Evolutionary conservation across 2,888 invertebrate species (phyloP), one percentile per base, ranked within the genome.

Genomic region (Drosophila recens): DNA sequence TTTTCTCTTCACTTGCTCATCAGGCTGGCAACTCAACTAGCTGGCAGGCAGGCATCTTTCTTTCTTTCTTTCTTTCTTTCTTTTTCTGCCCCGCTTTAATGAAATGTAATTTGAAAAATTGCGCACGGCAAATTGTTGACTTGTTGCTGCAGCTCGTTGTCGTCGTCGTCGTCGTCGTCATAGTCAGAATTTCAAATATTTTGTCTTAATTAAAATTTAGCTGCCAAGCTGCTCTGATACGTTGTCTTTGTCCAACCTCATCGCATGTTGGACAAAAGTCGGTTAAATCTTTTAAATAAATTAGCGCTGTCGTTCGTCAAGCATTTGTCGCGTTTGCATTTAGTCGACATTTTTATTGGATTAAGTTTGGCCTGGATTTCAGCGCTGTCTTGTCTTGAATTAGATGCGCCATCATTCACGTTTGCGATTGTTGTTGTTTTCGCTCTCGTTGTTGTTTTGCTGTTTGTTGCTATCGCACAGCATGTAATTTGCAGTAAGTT

Each of bases 101-200:
- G 80, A 87, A 85, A 85, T 85, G 82, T 86, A 85, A 85, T 85
- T 85, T 85, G 77, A 85, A 85, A 86, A 86, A 83, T 87, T 85
- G 86, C 81, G 72, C 78, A 58, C 81, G 71, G 75, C 82, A 85
- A 87, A 85, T 86, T 80, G 83, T 81, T 78, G 66, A 75, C 70
- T 79, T 83, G 75, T 79, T 72, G 54, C 64, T 23, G 42, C 71
- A 63, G 42, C 71, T 71, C 33, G 58, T 74, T 56, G 58, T 56
- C 42, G 40, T 67, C 66, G 54, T 67, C 34, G 34, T 38, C 15
- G 67, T 48, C 71, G 67, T 72, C 52, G 46, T 68, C 77, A 61
- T 72, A 30, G 68, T 51, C 72, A 86, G 82, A 86, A 88, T 87
- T 73, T 81, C 65, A 85, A 88, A 83, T 83, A 87, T 83, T 81